Base-by-base conservation (phyloP, 30 jellyfish, hydroid and myxozoan genomes). In the Aurelia aurita complex sp. Pacific region DNA sequence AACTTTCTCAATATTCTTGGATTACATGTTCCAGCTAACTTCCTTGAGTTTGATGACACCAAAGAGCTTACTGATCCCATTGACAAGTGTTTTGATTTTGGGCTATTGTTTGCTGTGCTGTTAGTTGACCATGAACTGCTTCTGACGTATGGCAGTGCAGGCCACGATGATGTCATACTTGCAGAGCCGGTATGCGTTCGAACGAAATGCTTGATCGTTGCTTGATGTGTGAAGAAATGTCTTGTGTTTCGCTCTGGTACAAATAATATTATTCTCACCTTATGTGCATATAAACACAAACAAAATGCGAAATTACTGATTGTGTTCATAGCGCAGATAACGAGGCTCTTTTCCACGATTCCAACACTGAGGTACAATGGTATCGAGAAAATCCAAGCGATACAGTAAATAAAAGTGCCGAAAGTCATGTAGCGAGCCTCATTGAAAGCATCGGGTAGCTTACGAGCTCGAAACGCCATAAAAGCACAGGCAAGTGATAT, bases 401-500 rank as follows among this genome's bases (percentile, higher is more conserved):
- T 67, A 68, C 88, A 67, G 57, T 70, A 74, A 57, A 90, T 86
- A 52, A 91, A 85, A 88, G 87, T 91, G 35, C 92, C 91, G 61
- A 85, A 91, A 57, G 85, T 76, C 14, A 91, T 91, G 84, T 34
- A 87, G 5, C 93, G 96, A 18, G 98, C 94, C 35, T 91, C 98
- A 80, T 86, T 91, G 35, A 85, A 91, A 4, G 88, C 90, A 54
- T 85, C 91, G 10, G 98, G 98, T 23, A 91, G 67, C 64, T 91
- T 91, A 12, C 98, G 90, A 33, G 98, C 96, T 42, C 92, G 82
- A 71, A 91, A 91, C 15, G 98, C 98, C 94, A 85, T 85, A 59
- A 40, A 85, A 55, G 87, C 90, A 67, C 89, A 40, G 18, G 70
- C 85, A 17, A 91, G 73, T 33, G 85, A 75, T 67, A 91, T 77